Evolutionary conservation across 2,113 vertebrate genomes (phyloP).

Genomic region (Charadrius vociferus): DNA sequence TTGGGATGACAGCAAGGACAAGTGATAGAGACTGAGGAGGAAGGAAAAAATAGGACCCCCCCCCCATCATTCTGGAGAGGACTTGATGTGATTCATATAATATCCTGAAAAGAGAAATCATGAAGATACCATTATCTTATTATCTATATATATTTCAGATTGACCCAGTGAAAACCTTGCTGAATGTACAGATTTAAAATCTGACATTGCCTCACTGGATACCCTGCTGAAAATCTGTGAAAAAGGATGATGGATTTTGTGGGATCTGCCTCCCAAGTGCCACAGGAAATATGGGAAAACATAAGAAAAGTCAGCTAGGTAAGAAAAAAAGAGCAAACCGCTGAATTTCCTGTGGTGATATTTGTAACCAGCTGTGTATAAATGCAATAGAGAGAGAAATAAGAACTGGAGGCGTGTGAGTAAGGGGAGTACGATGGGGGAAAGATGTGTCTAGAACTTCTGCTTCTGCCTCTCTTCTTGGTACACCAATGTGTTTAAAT

Average conservation of each 20-base stretch:
- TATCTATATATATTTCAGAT: not conserved
- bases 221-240: not conserved
- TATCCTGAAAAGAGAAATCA: not conserved
- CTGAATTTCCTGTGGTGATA: not conserved
- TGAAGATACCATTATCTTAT: not conserved
- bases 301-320: not conserved
- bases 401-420: not conserved
- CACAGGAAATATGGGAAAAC: not conserved
- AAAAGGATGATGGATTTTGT: not conserved
- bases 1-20: not conserved
- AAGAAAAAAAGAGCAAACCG: not conserved
- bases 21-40: not conserved
- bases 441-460: not conserved
- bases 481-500: fast-evolving
- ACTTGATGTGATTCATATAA: not conserved
- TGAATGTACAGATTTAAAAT: not conserved
- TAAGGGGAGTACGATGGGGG: not conserved
- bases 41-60: not conserved
- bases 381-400: not conserved
- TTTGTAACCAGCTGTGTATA: not conserved
- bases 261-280: not conserved
- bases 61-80: not conserved
- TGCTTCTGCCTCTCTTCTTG: not conserved
- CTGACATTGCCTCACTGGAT: not conserved
- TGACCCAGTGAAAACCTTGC: not conserved